These are phyloP conservation scores for Netelia melanura DNA, from an alignment of 2,888 invertebrate species.

Conservation along the genomic window DNA sequence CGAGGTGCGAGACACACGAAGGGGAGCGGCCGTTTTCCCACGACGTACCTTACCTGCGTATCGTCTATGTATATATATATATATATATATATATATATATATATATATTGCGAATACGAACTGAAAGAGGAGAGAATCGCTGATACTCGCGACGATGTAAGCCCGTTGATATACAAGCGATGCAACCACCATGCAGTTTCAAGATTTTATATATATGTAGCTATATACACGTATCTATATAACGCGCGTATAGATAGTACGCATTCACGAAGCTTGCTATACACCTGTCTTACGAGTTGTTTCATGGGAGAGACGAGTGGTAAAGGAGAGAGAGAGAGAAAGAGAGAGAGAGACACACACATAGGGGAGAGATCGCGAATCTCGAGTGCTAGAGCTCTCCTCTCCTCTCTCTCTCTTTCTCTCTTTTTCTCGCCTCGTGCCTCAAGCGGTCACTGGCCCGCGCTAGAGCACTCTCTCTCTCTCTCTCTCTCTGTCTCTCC, in stretches of 20 bases:
- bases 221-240: background rate
- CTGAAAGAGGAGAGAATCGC: background rate
- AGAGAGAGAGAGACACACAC: background rate
- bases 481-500: background rate
- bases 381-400: conserved; percentile 7
- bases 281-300: conserved; percentile 41
- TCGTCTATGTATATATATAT: background rate
- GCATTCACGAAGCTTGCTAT: conserved; percentile 9
- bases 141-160: conserved; percentile 4
- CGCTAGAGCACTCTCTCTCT: background rate
- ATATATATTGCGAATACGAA: background rate
- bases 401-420: background rate
- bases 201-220: background rate
- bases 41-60: conserved; percentile 27
- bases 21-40: conserved; percentile 61
- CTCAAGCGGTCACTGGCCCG: conserved; percentile 52
- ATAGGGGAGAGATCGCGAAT: background rate
- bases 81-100: background rate
- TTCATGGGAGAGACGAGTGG: conserved; percentile 9
- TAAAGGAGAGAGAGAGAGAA: background rate
- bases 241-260: background rate
- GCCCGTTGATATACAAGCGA: conserved; percentile 16
- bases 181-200: background rate
- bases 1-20: conserved; percentile 40
- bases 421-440: background rate